Evolutionary conservation across 2,113 vertebrate species (phyloP), one percentile per base, ranked within the genome.

Genomic region (Rhadina sibilatrix): DNA sequence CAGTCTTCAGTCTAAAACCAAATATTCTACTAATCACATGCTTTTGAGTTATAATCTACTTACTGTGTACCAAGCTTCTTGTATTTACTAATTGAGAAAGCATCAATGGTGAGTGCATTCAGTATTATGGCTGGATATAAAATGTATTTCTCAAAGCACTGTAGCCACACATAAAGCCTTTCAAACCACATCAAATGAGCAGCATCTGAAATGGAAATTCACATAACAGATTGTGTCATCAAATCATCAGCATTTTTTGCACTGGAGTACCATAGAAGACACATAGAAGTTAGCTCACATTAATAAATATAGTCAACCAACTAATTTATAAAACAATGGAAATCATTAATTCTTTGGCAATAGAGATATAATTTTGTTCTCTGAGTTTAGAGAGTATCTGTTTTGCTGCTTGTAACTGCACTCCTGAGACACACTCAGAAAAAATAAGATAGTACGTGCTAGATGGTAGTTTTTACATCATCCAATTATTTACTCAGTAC

Each of bases 181-280:
- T 99, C 99, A 77, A 99, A 99, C 99, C 99, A 99, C 99, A 99
- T 99, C 95, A 99, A 96, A 93, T 99, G 98, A 83, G 99, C 98
- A 6, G 99, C 98, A 97, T 99, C 99, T 99, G 98, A 97, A 98
- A 98, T 8, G 93, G 50, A 94, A 90, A 97, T 92, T 49, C 50
- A 87, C 68, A 74, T 76, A 97, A 93, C 49, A 89, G 13, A 86
- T 47, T 0, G 9, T 63, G 77, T 46, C 22, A 17, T 78, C 46
- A 92, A 83, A 83, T 63, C 65, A 90, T 61, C 40, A 77, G 50
- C 52, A 70, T 76, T 90, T 93, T 69, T 92, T 91, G 46, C 47
- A 78, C 24, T 80, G n/a, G 37, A 92, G 19, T 56, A 78, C 10
- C 10, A 2, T 1, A 90, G 47, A 74, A 89, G 13, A 84, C 49